Percentiles rank a stretch among this genome's conserved stretches.
phyloP scores from a whole-genome alignment of 2,113 vertebrate genomes.

The Meriones unguiculatus region DNA sequence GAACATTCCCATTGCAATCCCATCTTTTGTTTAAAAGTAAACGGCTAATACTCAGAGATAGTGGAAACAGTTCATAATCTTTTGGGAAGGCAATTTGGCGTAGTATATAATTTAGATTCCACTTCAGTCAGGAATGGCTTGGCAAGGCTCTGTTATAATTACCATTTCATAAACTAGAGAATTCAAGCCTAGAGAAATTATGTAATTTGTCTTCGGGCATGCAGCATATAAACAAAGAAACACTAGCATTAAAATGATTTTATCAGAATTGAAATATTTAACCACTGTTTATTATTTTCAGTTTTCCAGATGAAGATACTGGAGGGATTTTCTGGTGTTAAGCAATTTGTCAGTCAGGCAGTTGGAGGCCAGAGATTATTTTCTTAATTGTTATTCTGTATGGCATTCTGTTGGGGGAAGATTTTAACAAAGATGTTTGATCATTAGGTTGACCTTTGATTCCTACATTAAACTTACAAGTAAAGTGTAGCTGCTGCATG shows the following conservation, averaged over 20 bases:
- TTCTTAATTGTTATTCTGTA: background rate
- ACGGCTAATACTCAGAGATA: background rate
- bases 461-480: background rate
- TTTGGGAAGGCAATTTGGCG: background rate
- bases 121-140: background rate
- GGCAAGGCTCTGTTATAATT: background rate
- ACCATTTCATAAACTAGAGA: conserved; percentile 43
- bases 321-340: conserved; percentile 7
- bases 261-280: conserved; percentile 7
- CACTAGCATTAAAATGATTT: conserved; percentile 17
- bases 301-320: conserved; percentile 15
- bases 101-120: conserved; percentile 2
- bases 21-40: background rate
- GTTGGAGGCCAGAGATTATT: background rate
- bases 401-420: background rate
- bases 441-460: background rate
- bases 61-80: background rate
- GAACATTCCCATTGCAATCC: background rate
- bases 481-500: background rate
- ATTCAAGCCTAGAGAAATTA: conserved; percentile 10
- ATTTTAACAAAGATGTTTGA: background rate
- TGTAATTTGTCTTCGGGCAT: conserved; percentile 21
- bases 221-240: conserved; percentile 27
- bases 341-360: background rate
- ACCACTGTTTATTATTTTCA: conserved; percentile 26